A percentile compares a stretch with the other conserved stretches of the same genome.
Evolutionary conservation across 1,140 invertebrate species (phyloP).

Genomic region (Harpegnathos saltator): DNA sequence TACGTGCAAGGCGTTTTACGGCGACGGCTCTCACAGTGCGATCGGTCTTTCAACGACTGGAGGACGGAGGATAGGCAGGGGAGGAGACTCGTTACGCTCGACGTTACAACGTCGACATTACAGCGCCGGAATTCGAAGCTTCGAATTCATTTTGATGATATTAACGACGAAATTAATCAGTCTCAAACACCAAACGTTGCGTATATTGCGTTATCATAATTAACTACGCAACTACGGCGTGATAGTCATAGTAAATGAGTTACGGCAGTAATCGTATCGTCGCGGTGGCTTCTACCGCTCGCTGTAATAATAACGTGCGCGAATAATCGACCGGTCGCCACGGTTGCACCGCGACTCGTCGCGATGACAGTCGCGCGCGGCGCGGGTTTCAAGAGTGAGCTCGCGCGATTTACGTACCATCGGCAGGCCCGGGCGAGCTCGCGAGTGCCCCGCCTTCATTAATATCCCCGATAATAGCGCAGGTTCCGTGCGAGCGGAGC

Average conservation of each 20-base stretch:
- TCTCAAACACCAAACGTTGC: background rate
- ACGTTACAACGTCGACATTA: background rate
- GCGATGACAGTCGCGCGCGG: background rate
- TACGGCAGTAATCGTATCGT: background rate
- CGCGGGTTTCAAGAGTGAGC: background rate
- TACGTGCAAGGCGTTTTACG: conserved; percentile 32
- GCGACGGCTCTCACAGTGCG: conserved; percentile 5
- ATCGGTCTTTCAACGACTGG: background rate
- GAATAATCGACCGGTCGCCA: too few relatives aligned
- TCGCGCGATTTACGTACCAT: background rate
- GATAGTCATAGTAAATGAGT: background rate
- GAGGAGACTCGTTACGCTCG: too few relatives aligned
- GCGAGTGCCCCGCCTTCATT: background rate
- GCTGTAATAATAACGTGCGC: background rate
- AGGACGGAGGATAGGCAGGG: too few relatives aligned
- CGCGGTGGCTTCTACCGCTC: background rate
- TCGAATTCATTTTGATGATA: background rate
- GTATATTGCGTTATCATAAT: background rate
- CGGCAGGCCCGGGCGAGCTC: background rate
- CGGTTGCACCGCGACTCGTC: background rate
- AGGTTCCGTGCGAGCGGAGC: background rate
- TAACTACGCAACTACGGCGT: background rate
- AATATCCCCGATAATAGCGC: conserved; percentile 54
- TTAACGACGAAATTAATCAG: conserved; percentile 1
- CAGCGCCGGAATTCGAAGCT: too few relatives aligned